These are phyloP conservation scores for Pundamilia nyererei DNA, from an alignment of 2,113 vertebrate genomes.

Conservation along the genomic window DNA sequence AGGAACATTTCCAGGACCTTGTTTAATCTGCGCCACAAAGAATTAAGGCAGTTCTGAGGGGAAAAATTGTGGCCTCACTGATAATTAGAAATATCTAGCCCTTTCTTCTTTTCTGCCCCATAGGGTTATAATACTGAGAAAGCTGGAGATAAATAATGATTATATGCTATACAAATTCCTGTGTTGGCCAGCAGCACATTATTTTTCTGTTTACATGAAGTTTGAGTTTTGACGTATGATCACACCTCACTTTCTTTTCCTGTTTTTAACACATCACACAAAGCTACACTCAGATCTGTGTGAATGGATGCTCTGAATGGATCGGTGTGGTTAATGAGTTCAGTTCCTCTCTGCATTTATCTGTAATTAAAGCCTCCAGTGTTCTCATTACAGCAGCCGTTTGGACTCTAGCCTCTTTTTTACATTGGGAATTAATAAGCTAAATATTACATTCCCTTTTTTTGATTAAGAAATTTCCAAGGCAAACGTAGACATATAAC, in stretches of 20 bases:
- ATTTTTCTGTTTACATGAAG: background rate
- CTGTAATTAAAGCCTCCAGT: constrained; percentile 43
- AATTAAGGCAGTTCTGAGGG: background rate
- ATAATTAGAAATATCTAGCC: background rate
- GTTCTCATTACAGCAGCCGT: constrained; percentile 19
- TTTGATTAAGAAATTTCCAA: background rate
- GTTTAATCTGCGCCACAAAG: background rate
- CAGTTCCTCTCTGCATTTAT: constrained; percentile 16
- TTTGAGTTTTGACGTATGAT: background rate
- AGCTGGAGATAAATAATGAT: background rate
- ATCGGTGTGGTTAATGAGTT: constrained; percentile 30
- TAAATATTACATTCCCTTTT: background rate
- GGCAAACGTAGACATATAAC: background rate
- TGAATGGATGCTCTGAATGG: constrained; percentile 1
- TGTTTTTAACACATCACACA: background rate
- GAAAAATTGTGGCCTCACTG: background rate
- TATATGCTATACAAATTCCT: background rate
- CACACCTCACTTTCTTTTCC: background rate
- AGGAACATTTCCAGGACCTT: background rate
- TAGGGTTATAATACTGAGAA: background rate
- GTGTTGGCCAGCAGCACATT: background rate
- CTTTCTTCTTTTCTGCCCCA: background rate
- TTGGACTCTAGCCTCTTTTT: background rate
- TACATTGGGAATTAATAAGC: background rate
- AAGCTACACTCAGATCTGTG: background rate